Conservation (phyloP, 2,888 invertebrate species). For the Formica aserva region DNA sequence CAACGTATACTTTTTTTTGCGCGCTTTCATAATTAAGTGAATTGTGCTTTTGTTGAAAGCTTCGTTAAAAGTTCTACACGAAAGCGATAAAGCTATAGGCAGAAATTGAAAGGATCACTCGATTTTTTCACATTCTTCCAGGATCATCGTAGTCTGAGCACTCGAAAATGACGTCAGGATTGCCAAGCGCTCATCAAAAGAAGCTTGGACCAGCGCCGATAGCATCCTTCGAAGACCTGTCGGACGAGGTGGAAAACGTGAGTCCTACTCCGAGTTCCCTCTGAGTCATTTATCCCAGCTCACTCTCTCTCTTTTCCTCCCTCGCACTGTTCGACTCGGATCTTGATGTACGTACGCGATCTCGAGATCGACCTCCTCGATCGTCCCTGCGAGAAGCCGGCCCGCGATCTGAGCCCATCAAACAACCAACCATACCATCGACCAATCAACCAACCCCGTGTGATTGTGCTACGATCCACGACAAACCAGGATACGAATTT, state of each 20-base stretch:
- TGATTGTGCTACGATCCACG: conserved; percentile 65
- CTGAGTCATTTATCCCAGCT: conserved; percentile 53
- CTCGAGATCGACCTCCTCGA: conserved; percentile 54
- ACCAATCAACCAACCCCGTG: conserved; percentile 61
- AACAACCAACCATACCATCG: conserved; percentile 53
- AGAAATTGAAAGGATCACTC: background rate
- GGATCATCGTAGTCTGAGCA: conserved; percentile 69
- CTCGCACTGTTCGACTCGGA: conserved; percentile 38
- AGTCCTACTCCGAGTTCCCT: conserved; percentile 76
- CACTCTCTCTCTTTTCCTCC: conserved; percentile 24
- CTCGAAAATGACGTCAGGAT: conserved; percentile 82
- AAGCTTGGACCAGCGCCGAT: conserved; percentile 97
- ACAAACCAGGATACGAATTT: conserved; percentile 76
- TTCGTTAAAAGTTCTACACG: background rate
- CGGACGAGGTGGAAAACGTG: conserved; percentile 91
- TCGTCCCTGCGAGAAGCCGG: conserved; percentile 50
- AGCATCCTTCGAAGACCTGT: conserved; percentile 96
- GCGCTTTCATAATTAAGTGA: background rate
- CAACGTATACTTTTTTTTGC: background rate
- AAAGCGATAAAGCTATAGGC: background rate
- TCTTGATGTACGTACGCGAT: conserved; percentile 49
- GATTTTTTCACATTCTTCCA: conserved; percentile 65
- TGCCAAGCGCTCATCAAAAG: conserved; percentile 87
- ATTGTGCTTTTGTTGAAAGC: background rate
- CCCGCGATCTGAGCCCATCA: conserved; percentile 60